Evolutionary conservation across 2,113 vertebrate genomes (phyloP).

Genomic region (Pangasianodon gigas): DNA sequence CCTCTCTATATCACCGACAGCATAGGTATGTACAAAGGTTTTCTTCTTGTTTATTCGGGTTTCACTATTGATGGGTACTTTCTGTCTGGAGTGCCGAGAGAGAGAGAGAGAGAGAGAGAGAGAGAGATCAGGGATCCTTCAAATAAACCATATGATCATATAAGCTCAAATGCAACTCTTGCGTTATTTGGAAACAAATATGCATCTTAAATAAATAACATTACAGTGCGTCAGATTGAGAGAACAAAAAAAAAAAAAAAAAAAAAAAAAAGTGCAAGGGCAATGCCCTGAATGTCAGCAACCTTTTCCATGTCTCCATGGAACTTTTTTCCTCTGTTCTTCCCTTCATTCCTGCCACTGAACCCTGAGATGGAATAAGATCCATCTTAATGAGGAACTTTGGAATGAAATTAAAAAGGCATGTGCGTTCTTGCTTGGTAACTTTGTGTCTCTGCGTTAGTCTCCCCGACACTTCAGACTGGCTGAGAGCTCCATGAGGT

Average conservation of each 20-base stretch:
- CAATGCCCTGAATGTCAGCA: constrained; percentile 1
- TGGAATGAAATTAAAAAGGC: too few species aligned
- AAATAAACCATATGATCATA: neutral
- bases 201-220: neutral
- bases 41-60: constrained; percentile 19
- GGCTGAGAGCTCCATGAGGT: neutral
- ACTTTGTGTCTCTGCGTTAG: constrained; percentile 6
- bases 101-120: neutral
- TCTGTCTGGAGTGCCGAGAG: constrained; percentile 7
- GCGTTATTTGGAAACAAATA: neutral
- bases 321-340: constrained; percentile 29
- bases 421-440: neutral
- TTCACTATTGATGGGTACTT: constrained; percentile 15
- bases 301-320: constrained; percentile 9
- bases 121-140: constrained; percentile 2
- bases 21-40: constrained; percentile 55
- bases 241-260: neutral
- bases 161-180: constrained; percentile 12
- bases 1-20: constrained; percentile 61
- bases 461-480: neutral
- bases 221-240: neutral
- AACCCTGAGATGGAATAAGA: neutral
- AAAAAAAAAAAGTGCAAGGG: neutral
- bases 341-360: neutral
- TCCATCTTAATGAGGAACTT: neutral